Base-by-base conservation (phyloP, 2,888 invertebrate genomes). In the Diarsia brunnea region DNA sequence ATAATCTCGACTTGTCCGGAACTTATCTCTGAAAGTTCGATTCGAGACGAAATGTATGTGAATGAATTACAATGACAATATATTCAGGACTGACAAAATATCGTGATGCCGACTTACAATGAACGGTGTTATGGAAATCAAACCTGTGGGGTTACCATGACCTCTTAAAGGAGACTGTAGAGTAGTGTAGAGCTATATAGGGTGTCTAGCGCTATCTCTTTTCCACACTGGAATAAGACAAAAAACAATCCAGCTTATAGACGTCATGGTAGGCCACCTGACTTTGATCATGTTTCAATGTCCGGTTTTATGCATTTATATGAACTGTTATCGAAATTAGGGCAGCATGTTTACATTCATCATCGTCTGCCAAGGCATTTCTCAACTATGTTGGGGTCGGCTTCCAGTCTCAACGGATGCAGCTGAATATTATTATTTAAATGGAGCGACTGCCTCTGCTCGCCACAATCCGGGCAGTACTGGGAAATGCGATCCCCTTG, bases 1-100 rank as follows among this genome's bases (percentile, higher is more conserved):
- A 94, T 93, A 93, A 94, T 93, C 91, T 91, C 87, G 88, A 88
- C 90, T 90, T 90, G 90, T 89, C 87, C 87, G 88, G 88, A 90
- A 91, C 91, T 92, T 92, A 90, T 90, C 90, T 90, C 75, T 79
- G 82, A 90, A 90, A 89, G 87, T 91, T 91, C 81, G 86, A 87
- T 88, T 87, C 80, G 85, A 84, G 82, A 87, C 81, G 79, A 88
- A 85, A 84, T 87, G 69, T 83, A 80, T 82, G 73, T 75, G 80
- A 85, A 80, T 85, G 85, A 85, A 87, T 86, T 86, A 87, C 84
- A 49, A 80, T 73, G 75, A 79, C 85, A 86, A 88, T 88, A 65
- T 88, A 87, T 89, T 88, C 85, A 77, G 84, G 85, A 64, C 78
- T 77, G 73, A 80, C 82, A 82, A 82, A 78, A 85, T 86, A 86